Percentiles rank a stretch among this genome's conserved stretches.
Evolutionary conservation across 2,113 vertebrate genomes (phyloP).

Genomic region (Sebastes fasciatus): DNA sequence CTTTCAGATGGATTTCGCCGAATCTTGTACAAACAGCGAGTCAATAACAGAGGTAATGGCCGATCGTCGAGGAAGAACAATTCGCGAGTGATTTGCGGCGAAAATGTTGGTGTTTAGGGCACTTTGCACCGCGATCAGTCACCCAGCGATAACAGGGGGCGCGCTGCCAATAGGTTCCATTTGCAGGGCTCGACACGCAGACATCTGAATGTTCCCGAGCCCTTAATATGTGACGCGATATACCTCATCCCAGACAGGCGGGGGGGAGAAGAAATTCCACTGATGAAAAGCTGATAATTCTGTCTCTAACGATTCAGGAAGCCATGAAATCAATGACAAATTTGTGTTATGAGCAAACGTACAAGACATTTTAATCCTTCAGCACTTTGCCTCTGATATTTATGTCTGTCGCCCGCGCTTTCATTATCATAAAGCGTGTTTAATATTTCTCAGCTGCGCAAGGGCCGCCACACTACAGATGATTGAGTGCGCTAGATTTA

Average conservation of each 20-base stretch:
- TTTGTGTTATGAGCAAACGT: conserved; percentile 72
- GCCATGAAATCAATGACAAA: conserved; percentile 77
- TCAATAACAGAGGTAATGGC: conserved; percentile 76
- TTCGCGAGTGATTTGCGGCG: conserved; percentile 71
- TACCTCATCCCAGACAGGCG: conserved; percentile 33
- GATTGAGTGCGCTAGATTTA: conserved; percentile 79
- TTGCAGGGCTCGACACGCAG: conserved; percentile 43
- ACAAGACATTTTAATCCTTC: conserved; percentile 78
- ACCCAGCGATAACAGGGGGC: conserved; percentile 64
- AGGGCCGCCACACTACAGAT: conserved; percentile 75
- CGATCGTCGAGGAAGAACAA: conserved; percentile 69
- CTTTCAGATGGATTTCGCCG: conserved; percentile 76
- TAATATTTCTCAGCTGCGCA: conserved; percentile 81
- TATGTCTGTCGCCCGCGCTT: conserved; percentile 70
- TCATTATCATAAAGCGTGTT: conserved; percentile 82
- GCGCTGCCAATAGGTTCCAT: conserved; percentile 61
- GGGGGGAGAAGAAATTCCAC: conserved; percentile 7
- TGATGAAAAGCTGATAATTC: conserved; percentile 74
- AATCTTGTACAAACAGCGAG: conserved; percentile 76
- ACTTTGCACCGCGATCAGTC: conserved; percentile 70
- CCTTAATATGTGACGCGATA: conserved; percentile 24
- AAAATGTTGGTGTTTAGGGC: conserved; percentile 72
- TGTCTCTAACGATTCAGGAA: conserved; percentile 56
- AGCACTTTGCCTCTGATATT: conserved; percentile 74
- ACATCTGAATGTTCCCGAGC: conserved; percentile 27